Conservation (phyloP, 2,888 invertebrate genomes). For the Calameuta pallipes region DNA sequence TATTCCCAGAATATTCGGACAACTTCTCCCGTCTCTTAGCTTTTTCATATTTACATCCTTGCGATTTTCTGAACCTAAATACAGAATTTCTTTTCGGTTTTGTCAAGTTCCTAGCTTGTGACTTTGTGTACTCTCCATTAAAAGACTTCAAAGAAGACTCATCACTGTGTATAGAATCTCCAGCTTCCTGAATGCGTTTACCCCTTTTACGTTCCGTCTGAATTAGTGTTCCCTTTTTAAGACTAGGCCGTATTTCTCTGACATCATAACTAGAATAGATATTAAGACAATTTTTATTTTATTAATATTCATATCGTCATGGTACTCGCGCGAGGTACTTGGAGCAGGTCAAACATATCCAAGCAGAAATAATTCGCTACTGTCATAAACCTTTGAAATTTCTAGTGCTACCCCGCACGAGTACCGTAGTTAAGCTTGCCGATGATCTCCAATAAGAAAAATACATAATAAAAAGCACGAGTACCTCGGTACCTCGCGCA, state of each 20-base stretch:
- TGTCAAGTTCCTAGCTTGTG: neutral
- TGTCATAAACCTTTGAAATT: neutral
- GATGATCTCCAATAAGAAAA: neutral
- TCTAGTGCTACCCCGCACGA: neutral
- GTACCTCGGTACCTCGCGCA: neutral
- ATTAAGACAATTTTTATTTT: neutral
- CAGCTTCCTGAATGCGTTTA: neutral
- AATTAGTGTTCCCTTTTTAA: neutral
- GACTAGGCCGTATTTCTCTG: neutral
- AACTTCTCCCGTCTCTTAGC: neutral
- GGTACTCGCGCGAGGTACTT: neutral
- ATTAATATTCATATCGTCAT: neutral
- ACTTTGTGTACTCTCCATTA: neutral
- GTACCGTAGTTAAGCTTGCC: neutral
- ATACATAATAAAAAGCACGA: neutral
- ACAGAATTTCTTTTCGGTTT: neutral
- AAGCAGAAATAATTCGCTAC: too few species aligned
- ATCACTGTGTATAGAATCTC: neutral
- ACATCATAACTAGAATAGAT: neutral
- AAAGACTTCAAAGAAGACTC: neutral
- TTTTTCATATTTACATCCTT: neutral
- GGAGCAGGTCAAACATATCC: neutral
- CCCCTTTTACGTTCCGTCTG: neutral
- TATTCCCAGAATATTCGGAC: neutral
- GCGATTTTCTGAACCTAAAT: neutral